A percentile compares a stretch with the other conserved stretches of the same genome.
Conservation (phyloP, 2,113 vertebrate genomes). For the Sialia sialis region DNA sequence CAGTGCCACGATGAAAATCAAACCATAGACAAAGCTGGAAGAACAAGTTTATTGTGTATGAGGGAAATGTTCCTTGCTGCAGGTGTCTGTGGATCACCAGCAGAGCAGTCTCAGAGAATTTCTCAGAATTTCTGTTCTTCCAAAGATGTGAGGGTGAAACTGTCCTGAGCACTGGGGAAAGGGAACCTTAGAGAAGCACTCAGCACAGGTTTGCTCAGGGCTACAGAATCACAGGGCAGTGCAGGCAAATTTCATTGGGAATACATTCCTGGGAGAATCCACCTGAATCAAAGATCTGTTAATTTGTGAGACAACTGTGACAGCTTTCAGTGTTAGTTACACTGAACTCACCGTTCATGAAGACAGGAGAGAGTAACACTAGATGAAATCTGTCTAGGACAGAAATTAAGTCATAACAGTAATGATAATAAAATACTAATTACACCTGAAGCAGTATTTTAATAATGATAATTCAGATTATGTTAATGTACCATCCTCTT, state of each 20-base stretch:
- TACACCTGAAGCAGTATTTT: conserved; percentile 30
- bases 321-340: not conserved
- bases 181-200: not conserved
- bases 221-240: not conserved
- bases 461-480: conserved; percentile 59
- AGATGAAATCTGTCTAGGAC: not conserved
- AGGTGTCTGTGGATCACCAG: not conserved
- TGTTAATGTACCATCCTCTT: conserved; percentile 51
- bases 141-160: not conserved
- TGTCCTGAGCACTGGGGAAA: not conserved
- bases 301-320: not conserved
- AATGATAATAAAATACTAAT: conserved; percentile 57
- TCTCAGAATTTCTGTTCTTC: not conserved
- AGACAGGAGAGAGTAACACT: not conserved
- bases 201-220: not conserved
- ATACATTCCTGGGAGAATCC: not conserved
- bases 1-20: not conserved
- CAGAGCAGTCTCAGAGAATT: not conserved
- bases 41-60: not conserved
- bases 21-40: accelerated
- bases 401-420: conserved; percentile 17
- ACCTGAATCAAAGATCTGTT: not conserved
- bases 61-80: not conserved
- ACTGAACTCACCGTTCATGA: not conserved
- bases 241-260: not conserved